Evolutionary conservation across 2,113 vertebrate genomes (phyloP).

Genomic region (Perccottus glenii): DNA sequence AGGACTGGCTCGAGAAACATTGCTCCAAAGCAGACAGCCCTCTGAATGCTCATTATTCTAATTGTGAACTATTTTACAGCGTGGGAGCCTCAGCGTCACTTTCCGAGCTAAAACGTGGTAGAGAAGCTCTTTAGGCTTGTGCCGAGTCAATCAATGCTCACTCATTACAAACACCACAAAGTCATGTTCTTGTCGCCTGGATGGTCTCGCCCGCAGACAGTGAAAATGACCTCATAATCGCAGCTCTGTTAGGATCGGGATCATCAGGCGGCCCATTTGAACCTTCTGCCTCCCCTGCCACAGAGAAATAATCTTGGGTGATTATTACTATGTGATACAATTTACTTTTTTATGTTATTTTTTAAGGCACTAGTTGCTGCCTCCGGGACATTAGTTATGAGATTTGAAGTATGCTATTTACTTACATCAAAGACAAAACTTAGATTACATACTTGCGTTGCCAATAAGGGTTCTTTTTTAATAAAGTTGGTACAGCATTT

Average conservation of each 20-base stretch:
- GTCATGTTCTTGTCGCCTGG: constrained; percentile 82
- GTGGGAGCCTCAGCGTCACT: constrained; percentile 41
- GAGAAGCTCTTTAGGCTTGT: constrained; percentile 66
- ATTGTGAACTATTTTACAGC: constrained; percentile 61
- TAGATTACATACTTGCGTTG: too few relatives aligned
- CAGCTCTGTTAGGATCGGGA: constrained; percentile 76
- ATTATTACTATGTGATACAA: constrained; percentile 1
- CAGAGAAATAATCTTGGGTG: constrained; percentile 30
- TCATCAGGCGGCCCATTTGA: constrained; percentile 67
- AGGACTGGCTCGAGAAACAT: constrained; percentile 58
- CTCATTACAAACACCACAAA: constrained; percentile 85
- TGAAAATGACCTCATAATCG: constrained; percentile 83
- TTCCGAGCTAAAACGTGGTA: constrained; percentile 51
- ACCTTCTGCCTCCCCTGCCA: constrained; percentile 41
- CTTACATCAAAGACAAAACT: too few relatives aligned
- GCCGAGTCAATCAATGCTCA: constrained; percentile 82
- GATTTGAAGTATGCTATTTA: too few relatives aligned
- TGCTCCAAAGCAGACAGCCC: constrained; percentile 63
- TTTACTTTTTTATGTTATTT: constrained; percentile 26
- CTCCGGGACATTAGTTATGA: not conserved
- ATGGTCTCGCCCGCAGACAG: constrained; percentile 79
- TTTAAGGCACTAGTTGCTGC: constrained; percentile 7
- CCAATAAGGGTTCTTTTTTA: too few relatives aligned
- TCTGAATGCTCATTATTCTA: constrained; percentile 71
- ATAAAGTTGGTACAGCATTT: too few relatives aligned